These are phyloP conservation scores for Trachemys scripta DNA, from an alignment of 2,113 vertebrate genomes.

Conservation along the genomic window DNA sequence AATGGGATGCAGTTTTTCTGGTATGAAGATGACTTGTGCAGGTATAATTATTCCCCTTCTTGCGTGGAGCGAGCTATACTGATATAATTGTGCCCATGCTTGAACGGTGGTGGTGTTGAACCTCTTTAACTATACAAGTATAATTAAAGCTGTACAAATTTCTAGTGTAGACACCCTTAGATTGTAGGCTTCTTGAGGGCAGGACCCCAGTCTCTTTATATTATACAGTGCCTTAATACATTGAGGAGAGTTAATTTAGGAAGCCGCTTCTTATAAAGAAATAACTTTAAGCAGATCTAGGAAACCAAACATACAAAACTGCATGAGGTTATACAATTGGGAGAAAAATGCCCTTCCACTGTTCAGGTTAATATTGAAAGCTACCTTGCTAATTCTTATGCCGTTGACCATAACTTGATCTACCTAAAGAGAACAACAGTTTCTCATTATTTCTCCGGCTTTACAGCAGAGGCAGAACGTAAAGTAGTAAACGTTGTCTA, in stretches of 20 bases:
- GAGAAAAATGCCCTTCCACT: neutral
- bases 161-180: neutral
- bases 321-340: neutral
- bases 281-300: slow-evolving; percentile 18
- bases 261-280: slow-evolving; percentile 37
- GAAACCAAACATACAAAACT: neutral
- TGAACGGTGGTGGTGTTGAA: neutral
- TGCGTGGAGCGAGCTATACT: neutral
- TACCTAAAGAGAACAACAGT: neutral
- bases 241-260: neutral
- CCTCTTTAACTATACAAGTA: neutral
- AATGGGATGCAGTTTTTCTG: neutral
- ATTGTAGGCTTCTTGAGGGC: neutral
- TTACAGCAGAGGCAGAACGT: neutral
- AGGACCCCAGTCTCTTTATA: neutral
- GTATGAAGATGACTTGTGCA: neutral
- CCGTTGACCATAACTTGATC: neutral
- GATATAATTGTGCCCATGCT: neutral
- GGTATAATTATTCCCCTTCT: neutral
- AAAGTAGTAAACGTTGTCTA: neutral
- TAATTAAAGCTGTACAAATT: neutral
- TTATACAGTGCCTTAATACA: neutral
- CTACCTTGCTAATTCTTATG: neutral
- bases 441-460: neutral
- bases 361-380: neutral